Conservation (phyloP, 2,113 vertebrate species). For the Oryzias celebensis region DNA sequence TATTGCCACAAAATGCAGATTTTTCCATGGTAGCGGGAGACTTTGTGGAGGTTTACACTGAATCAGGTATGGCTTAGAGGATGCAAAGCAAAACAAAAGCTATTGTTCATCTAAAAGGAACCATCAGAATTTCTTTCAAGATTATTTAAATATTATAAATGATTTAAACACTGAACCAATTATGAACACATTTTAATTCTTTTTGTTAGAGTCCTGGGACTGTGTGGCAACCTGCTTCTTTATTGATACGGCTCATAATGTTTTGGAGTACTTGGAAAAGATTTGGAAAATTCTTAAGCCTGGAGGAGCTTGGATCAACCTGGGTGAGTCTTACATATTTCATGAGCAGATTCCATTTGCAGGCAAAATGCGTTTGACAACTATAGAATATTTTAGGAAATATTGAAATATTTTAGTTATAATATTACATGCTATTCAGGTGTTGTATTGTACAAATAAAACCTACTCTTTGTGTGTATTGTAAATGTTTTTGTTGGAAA, state of each 20-base stretch:
- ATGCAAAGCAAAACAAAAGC: no score
- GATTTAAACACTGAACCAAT: background rate
- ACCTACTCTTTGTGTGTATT: no score
- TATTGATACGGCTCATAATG: conserved; percentile 97
- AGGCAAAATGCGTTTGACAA: no score
- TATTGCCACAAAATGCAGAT: conserved; percentile 86
- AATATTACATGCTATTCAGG: no score
- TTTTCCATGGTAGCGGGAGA: conserved; percentile 99
- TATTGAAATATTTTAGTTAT: no score
- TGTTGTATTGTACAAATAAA: no score
- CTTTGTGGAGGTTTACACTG: conserved; percentile 95
- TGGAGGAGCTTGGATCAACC: conserved; percentile 97
- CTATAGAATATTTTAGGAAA: no score
- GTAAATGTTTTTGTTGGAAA: no score
- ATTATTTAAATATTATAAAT: no score
- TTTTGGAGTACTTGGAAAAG: conserved; percentile 96
- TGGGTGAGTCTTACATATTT: conserved; percentile 81
- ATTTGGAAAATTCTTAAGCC: conserved; percentile 99
- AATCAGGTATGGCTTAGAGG: conserved; percentile 77
- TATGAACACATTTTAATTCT: background rate
- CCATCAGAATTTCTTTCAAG: no score
- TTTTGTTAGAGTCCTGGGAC: conserved; percentile 87
- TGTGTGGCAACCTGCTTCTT: conserved; percentile 98
- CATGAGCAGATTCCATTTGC: no score
- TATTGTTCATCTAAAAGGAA: no score